Evolutionary conservation across 1,140 invertebrate species (phyloP), one percentile per base, ranked within the genome.

Genomic region (Scylla paramamosain): DNA sequence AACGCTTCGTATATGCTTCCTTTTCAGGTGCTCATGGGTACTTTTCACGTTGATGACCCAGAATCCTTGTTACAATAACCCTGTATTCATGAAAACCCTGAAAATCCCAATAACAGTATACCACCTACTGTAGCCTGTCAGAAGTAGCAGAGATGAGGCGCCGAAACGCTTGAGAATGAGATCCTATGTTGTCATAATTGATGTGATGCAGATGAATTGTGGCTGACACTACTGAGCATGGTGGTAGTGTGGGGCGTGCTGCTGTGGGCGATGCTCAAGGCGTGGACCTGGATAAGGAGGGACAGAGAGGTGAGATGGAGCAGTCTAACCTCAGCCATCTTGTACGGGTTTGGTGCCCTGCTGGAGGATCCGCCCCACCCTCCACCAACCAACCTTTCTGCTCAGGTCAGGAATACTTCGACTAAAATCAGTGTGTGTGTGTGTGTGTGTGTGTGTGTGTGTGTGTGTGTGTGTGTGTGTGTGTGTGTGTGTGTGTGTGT

Each of bases 371-470:
- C 91, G 28, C 59, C 91, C 45, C 20, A 29, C 59, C 31, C 20
- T 25, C 91, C 91, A 8, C 91, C 91, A 10, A 82, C 52, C 28
- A 92, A 92, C 29, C 7, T 77, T 31, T 92, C 59, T 25, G 48
- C 91, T 77, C 91, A 92, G 91, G 91, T 91, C 28, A 91, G 46
- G 0, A 91, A 90, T 31, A 77, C 59, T 77, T 10, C 25, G 10
- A 77, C 10, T 12, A 77, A 28, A 84, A 28, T 84, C 29, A 84
- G 39, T 39, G 39, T 39, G 39, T 39, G 39, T 39, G 39, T 39
- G 39, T 39, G 39, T 39, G 39, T 39, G 39, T 39, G 39, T 39
- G 39, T 39, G 39, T 39, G 39, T 39, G 39, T 39, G 39, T 39
- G 1, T 82, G 20, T 25, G 25, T 82, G 39, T 39, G 39, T 39